phyloP scores from a whole-genome alignment of 1,140 invertebrate genomes.

The Palaemon carinicauda region DNA sequence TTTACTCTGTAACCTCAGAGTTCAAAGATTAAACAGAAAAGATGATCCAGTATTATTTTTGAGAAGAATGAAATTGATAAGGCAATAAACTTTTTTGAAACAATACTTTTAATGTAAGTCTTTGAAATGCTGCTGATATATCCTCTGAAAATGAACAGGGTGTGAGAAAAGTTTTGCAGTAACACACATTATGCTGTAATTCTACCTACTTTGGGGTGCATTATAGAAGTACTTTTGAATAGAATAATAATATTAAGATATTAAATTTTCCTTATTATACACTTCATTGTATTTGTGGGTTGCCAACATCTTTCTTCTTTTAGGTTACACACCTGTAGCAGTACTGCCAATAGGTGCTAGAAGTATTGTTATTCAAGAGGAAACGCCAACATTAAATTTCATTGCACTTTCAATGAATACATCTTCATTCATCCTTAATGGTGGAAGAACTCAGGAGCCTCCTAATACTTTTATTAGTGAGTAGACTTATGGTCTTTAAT shows the following conservation, averaged over 20 bases:
- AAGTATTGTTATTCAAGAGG: slow-evolving; percentile 33
- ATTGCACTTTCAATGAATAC: slow-evolving; percentile 39
- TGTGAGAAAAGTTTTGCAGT: no score
- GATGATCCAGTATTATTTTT: no score
- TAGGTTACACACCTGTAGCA: slow-evolving; percentile 41
- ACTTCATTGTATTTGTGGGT: not conserved
- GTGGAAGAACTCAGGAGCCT: slow-evolving; percentile 25
- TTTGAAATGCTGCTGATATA: no score
- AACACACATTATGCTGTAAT: no score
- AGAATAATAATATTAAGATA: not conserved
- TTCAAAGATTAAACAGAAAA: no score
- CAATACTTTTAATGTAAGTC: no score
- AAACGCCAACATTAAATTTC: slow-evolving; percentile 25
- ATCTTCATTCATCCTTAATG: slow-evolving; percentile 33
- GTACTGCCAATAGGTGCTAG: slow-evolving; percentile 38
- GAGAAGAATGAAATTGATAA: no score
- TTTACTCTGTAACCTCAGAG: no score
- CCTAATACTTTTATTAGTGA: slow-evolving; percentile 45
- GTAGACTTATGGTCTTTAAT: not conserved
- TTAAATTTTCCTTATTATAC: not conserved
- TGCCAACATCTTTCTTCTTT: not conserved
- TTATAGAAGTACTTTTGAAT: not conserved
- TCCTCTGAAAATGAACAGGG: no score
- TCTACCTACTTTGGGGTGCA: no score
- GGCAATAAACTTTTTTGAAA: no score